A percentile compares a stretch with the other conserved stretches of the same genome.
phyloP scores from a whole-genome alignment of 2,888 invertebrate genomes.

The Aplocera efformata region DNA sequence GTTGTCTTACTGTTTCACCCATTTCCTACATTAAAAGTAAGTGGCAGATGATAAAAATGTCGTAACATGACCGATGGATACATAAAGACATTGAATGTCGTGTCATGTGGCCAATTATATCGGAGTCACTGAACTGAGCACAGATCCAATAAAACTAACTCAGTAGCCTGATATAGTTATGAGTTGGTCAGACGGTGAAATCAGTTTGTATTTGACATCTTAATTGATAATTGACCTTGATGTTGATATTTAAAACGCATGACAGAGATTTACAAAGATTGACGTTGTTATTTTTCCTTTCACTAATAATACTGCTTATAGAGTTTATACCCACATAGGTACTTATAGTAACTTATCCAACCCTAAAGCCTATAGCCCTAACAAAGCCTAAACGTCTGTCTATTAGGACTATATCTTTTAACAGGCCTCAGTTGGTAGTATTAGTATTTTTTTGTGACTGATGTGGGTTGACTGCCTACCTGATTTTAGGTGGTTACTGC shows the following conservation, averaged over 20 bases:
- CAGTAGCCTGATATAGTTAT: slow-evolving; percentile 24
- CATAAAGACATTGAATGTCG: slow-evolving; percentile 49
- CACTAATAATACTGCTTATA: too few relatives aligned
- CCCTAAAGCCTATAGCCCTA: too few relatives aligned
- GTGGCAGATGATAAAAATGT: slow-evolving; percentile 26
- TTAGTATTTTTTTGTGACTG: too few relatives aligned
- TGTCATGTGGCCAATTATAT: slow-evolving; percentile 53
- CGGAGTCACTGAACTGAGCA: slow-evolving; percentile 62
- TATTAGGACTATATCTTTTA: too few relatives aligned
- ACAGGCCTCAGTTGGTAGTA: too few relatives aligned
- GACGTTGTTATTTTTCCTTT: too few relatives aligned
- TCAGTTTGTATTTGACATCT: slow-evolving; percentile 11
- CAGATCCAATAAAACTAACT: slow-evolving; percentile 47
- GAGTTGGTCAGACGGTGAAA: slow-evolving; percentile 9
- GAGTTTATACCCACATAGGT: too few relatives aligned
- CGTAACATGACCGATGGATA: slow-evolving; percentile 28
- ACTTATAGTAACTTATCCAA: too few relatives aligned
- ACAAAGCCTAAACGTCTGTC: too few relatives aligned
- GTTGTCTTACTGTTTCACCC: too few relatives aligned
- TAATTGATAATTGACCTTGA: slow-evolving; percentile 11
- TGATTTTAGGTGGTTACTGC: too few relatives aligned
- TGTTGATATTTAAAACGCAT: slow-evolving; percentile 1
- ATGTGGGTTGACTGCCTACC: too few relatives aligned
- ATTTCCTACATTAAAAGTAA: slow-evolving; percentile 11
- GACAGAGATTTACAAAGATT: not conserved